A percentile compares a stretch with the other conserved stretches of the same genome.
Evolutionary conservation across 2,113 vertebrate species (phyloP).

Genomic region (Grammomys surdaster): DNA sequence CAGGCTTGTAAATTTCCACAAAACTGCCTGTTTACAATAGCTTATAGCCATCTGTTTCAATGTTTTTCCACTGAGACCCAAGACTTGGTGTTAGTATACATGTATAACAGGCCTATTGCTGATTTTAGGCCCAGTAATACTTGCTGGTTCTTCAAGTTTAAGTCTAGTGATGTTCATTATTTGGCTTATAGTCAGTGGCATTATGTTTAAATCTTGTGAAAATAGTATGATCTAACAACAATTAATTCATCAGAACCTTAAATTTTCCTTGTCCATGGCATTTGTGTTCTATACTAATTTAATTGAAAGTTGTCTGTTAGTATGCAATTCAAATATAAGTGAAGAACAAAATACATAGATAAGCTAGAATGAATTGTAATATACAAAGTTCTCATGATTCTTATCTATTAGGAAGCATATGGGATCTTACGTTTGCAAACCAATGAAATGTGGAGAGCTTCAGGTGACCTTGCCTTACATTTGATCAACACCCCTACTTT

Average conservation of each 20-base stretch:
- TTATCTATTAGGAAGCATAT: too few species aligned
- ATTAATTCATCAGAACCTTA: too few species aligned
- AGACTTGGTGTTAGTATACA: too few species aligned
- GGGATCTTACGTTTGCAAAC: too few species aligned
- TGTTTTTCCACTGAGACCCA: too few species aligned
- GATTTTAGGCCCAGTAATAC: neutral
- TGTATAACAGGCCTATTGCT: too few species aligned
- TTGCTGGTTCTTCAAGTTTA: neutral
- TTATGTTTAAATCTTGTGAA: neutral
- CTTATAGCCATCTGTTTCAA: too few species aligned
- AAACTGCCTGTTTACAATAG: too few species aligned
- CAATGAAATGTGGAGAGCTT: neutral
- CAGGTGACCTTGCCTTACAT: neutral
- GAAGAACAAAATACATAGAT: neutral
- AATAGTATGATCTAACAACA: neutral
- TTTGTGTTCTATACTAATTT: neutral
- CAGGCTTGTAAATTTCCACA: too few species aligned
- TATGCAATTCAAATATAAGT: neutral
- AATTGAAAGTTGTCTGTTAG: neutral
- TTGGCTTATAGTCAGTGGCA: neutral
- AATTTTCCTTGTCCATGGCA: neutral
- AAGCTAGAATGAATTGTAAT: neutral
- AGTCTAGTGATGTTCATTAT: neutral
- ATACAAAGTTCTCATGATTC: too few species aligned
- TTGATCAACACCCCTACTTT: neutral